These are phyloP conservation scores for Hydra vulgaris DNA, from an alignment of 30 jellyfish, hydroid and myxozoan species.

Conservation along the genomic window DNA sequence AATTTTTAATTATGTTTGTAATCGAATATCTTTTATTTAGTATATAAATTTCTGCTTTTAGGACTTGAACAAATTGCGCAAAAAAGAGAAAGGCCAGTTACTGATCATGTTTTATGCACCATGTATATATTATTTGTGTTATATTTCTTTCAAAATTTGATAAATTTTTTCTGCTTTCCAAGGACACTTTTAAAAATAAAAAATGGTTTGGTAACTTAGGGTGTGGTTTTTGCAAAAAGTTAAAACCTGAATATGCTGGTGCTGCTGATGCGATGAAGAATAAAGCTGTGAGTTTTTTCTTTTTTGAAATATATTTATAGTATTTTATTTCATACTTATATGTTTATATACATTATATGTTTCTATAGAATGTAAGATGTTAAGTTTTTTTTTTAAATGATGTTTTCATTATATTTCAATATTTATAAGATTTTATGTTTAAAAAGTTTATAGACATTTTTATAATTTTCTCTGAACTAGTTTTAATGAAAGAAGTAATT, in stretches of 20 bases:
- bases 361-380: background rate
- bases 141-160: background rate
- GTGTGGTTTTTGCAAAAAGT: conserved; percentile 93
- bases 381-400: too few species aligned
- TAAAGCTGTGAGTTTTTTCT: conserved; percentile 52
- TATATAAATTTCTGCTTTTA: background rate
- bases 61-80: conserved; percentile 69
- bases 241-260: conserved; percentile 88
- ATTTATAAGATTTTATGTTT: too few species aligned
- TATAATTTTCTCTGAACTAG: too few species aligned
- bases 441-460: too few species aligned
- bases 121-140: conserved; percentile 59
- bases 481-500: too few species aligned
- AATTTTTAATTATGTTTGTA: background rate
- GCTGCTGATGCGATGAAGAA: conserved; percentile 85
- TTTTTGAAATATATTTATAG: background rate
- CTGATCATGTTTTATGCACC: conserved; percentile 97
- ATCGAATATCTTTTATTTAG: too few species aligned
- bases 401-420: too few species aligned
- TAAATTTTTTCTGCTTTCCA: too few species aligned
- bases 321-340: background rate
- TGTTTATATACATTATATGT: background rate
- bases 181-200: too few species aligned
- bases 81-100: conserved; percentile 71
- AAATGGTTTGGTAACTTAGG: conserved; percentile 42